Base-by-base conservation (phyloP, 2,113 vertebrate genomes). In the Albula goreensis region DNA sequence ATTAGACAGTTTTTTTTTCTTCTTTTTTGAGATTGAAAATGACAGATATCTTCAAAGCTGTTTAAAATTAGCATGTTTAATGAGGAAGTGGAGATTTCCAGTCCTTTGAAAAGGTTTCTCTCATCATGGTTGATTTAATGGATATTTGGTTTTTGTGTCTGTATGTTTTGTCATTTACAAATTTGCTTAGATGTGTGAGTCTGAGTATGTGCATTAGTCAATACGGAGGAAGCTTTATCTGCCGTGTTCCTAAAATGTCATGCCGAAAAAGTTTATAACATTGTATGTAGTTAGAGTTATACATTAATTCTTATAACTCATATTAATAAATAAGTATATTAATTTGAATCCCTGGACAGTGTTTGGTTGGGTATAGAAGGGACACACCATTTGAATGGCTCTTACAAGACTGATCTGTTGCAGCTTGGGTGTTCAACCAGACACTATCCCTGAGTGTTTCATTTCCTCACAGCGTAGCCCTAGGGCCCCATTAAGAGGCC, bases 21-120 rank as follows among this genome's bases (percentile, higher is more conserved):
- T 79, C 83, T 51, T 52, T 52, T 12, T 15, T 1, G 60, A 19
- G 60, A 56, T 81, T 81, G 85, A 41, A 48, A 83, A 31, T 86
- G 89, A 91, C 51, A 70, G 53, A 77, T 3, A 85, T 87, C 81
- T 87, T 91, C 83, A 83, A 86, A 91, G 83, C 79, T 86, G 91
- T 90, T 88, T 85, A 50, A 81, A 90, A 86, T 57, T 86, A 60
- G 66, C 4, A 60, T 87, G 87, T 88, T 91, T 91, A 86, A 92
- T 93, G 92, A 90, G 87, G 53, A 31, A 31, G 70, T 10, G 70
- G 17, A 10, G 70, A 19, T 25, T 31, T 74, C n/a, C n/a, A 31
- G 70, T 6, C 6, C 53, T 56, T 56, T 56, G 53, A 6, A 56
- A 22, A 15, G 60, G 17, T 10, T 25, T 74, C n/a, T 74, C 66